These are phyloP conservation scores for Chloroceryle amazona DNA, from an alignment of 2,797 vertebrate genomes.

Conservation along the genomic window DNA sequence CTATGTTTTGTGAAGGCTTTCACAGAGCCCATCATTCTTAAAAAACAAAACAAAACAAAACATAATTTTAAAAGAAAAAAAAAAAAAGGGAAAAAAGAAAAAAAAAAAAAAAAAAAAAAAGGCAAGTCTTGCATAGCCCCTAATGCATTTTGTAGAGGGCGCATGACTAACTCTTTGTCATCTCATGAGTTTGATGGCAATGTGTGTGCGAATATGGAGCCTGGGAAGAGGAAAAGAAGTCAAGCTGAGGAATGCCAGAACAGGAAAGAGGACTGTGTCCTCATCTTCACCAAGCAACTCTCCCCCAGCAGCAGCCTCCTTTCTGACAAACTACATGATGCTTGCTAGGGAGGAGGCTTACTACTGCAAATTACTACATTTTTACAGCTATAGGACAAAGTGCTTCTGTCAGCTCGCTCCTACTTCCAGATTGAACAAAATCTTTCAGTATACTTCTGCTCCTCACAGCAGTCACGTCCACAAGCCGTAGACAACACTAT, in stretches of 20 bases:
- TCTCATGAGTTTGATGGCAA: background rate
- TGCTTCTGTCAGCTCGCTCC: background rate
- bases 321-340: background rate
- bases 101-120: background rate
- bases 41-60: no score
- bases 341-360: background rate
- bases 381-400: background rate
- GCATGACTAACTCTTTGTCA: background rate
- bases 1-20: background rate
- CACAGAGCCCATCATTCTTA: background rate
- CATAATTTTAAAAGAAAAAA: no score
- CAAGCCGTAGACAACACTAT: background rate
- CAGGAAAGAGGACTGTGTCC: background rate
- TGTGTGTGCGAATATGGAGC: background rate
- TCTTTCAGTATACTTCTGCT: background rate
- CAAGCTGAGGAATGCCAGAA: conserved; percentile 20
- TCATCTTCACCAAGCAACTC: background rate
- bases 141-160: background rate
- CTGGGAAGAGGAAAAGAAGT: conserved; percentile 20
- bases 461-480: background rate
- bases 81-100: no score
- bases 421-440: background rate
- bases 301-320: conserved; percentile 22
- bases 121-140: background rate
- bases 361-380: background rate